phyloP scores from a whole-genome alignment of 2,888 invertebrate genomes.

The Phalangium opilio region DNA sequence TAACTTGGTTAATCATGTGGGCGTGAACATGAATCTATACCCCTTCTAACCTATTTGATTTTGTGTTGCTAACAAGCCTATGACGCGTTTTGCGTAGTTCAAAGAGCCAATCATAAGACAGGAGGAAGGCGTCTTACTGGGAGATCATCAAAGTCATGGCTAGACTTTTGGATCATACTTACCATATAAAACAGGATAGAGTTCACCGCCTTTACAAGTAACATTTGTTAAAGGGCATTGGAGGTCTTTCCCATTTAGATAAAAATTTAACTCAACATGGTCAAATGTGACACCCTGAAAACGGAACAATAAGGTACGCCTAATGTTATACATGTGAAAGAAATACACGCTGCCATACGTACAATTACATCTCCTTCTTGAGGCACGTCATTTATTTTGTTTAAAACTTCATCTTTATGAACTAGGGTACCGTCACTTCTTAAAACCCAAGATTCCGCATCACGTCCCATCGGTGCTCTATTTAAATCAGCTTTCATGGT shows the following conservation, averaged over 20 bases:
- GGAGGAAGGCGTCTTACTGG: no score
- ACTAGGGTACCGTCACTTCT: constrained; percentile 74
- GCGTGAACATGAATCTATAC: no score
- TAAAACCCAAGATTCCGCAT: constrained; percentile 78
- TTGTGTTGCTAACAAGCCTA: no score
- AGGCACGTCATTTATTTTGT: constrained; percentile 47
- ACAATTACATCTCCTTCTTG: constrained; percentile 86
- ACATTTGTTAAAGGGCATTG: constrained; percentile 49
- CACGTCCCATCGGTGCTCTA: constrained; percentile 68
- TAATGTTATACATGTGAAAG: no score
- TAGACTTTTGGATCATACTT: no score
- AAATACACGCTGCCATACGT: constrained; percentile 29
- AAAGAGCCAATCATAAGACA: no score
- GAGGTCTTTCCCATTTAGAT: constrained; percentile 72
- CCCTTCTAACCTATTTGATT: no score
- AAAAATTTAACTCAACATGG: constrained; percentile 89
- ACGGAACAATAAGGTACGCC: no score
- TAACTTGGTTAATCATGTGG: no score
- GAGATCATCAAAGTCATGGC: no score
- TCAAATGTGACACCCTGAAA: constrained; percentile 76
- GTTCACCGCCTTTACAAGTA: constrained; percentile 72
- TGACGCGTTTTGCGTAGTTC: no score
- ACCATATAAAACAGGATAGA: constrained; percentile 88
- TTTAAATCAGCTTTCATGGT: constrained; percentile 74
- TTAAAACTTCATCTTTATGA: constrained; percentile 64